Evolutionary conservation across 2,113 vertebrate species (phyloP).

Genomic region (Ctenodactylus gundi): DNA sequence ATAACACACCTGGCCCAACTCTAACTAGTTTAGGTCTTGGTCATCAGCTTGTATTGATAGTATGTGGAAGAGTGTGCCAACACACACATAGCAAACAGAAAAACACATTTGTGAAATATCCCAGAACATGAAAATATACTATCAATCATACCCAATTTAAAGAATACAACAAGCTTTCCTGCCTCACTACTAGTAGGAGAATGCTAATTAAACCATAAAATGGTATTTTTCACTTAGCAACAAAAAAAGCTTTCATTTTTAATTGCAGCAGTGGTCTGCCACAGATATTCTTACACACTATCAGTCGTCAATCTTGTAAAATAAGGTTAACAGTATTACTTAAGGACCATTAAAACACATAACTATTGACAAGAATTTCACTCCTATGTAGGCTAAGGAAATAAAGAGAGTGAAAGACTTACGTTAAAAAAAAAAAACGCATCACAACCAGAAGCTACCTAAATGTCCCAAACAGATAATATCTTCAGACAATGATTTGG

Average conservation of each 20-base stretch:
- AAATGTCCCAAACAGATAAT: neutral
- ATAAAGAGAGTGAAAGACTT: neutral
- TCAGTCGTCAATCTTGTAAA: neutral
- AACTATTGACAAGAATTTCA: neutral
- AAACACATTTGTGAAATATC: neutral
- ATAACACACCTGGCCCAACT: neutral
- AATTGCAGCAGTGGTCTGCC: neutral
- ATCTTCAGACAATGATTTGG: neutral
- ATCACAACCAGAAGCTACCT: slow-evolving; percentile 26
- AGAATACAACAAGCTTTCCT: neutral
- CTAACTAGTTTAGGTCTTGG: neutral
- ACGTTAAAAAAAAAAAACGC: neutral
- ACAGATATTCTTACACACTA: neutral
- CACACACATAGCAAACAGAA: neutral
- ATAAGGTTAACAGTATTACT: neutral
- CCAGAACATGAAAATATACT: neutral
- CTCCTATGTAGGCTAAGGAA: neutral
- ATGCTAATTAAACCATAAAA: slow-evolving; percentile 15
- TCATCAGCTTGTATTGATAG: neutral
- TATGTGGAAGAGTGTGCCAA: neutral
- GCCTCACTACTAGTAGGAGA: neutral
- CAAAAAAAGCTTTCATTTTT: neutral
- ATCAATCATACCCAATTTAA: neutral
- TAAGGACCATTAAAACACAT: neutral
- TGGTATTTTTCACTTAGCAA: neutral